Percentiles rank a stretch among this genome's conserved stretches.
Evolutionary conservation across 2,797 vertebrate species (phyloP).

Genomic region (Steatocranus sp.): DNA sequence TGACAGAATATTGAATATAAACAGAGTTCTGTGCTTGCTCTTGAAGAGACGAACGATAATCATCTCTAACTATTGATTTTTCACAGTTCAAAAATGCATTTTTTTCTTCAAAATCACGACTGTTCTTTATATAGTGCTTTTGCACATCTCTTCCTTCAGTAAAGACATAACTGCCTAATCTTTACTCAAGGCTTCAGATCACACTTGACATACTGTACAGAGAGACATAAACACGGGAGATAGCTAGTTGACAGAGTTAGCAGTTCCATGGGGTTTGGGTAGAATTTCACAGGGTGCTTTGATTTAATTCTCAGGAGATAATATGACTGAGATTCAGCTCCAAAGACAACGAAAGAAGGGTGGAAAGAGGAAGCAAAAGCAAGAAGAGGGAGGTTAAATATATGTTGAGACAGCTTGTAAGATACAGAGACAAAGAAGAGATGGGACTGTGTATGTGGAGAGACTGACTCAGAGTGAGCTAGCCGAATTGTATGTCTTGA

Average conservation of each 20-base stretch:
- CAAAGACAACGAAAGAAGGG: not conserved
- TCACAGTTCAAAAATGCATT: conserved; percentile 12
- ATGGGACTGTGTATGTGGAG: not conserved
- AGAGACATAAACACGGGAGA: conserved; percentile 1
- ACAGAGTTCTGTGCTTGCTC: not conserved
- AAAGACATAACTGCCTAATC: conserved; percentile 23
- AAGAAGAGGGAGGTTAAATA: conserved; percentile 9
- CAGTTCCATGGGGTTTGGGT: not conserved
- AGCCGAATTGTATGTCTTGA: conserved; percentile 1
- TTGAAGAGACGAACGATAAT: conserved; percentile 9
- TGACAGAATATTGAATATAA: conserved; percentile 50
- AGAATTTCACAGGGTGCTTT: conserved; percentile 21
- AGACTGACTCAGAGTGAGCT: conserved; percentile 2
- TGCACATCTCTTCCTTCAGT: not conserved
- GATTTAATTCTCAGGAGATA: conserved; percentile 36
- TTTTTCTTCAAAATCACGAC: not conserved
- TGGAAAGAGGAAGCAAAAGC: not conserved
- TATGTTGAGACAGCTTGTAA: conserved; percentile 3
- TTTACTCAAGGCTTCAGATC: conserved; percentile 5
- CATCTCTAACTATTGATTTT: conserved; percentile 39
- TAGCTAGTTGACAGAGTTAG: conserved; percentile 21
- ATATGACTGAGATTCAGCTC: conserved; percentile 18
- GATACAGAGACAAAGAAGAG: not conserved
- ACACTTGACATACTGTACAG: not conserved
- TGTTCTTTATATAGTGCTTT: not conserved